Conservation (phyloP, 2,113 vertebrate species). For the Buteo buteo region DNA sequence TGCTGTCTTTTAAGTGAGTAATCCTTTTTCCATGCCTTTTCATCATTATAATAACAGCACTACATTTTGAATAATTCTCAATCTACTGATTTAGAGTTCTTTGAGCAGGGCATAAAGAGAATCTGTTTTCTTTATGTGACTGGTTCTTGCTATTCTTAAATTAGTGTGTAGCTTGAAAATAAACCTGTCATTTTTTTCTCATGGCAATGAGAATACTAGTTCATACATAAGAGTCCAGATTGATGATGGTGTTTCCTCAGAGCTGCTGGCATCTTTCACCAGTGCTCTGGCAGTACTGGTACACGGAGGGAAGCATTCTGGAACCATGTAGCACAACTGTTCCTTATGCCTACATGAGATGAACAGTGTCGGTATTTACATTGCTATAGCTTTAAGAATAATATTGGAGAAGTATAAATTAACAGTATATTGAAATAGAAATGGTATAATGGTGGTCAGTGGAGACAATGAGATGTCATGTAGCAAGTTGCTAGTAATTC, state of each 20-base stretch:
- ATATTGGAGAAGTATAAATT: not conserved
- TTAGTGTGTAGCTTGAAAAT: not conserved
- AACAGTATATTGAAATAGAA: not conserved
- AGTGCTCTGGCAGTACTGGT: not conserved
- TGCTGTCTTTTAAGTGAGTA: not conserved
- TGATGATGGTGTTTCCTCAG: not conserved
- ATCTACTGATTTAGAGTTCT: not conserved
- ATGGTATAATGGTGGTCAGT: not conserved
- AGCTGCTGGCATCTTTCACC: not conserved
- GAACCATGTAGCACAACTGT: accelerated
- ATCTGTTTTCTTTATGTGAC: not conserved
- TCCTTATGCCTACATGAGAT: not conserved
- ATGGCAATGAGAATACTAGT: not conserved
- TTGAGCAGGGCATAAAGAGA: not conserved
- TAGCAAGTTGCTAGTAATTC: not conserved
- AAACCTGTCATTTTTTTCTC: not conserved
- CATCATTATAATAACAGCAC: not conserved
- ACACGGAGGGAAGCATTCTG: not conserved
- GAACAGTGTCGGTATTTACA: not conserved
- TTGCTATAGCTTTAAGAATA: not conserved
- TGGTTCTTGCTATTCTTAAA: not conserved
- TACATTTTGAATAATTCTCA: not conserved
- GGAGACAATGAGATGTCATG: not conserved
- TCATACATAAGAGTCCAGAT: not conserved
- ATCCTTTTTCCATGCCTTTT: not conserved